These are phyloP conservation scores for Drosophila grimshawi DNA, from an alignment of 1,140 invertebrate genomes.

Conservation along the genomic window DNA sequence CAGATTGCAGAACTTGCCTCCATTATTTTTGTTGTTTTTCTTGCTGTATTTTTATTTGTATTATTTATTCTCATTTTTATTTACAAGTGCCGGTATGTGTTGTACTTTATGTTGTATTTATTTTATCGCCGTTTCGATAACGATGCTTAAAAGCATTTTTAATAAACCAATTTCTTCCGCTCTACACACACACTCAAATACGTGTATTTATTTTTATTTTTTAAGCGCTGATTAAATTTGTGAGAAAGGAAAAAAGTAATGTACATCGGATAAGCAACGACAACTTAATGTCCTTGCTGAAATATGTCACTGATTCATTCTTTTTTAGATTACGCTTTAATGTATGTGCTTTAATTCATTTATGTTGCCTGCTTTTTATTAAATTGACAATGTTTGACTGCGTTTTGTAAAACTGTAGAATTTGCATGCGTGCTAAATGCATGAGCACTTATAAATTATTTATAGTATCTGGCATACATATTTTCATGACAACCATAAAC, in stretches of 20 bases:
- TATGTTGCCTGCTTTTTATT: not conserved
- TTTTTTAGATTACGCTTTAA: slow-evolving; percentile 14
- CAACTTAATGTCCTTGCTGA: slow-evolving; percentile 19
- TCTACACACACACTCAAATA: not conserved
- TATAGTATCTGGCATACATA: not conserved
- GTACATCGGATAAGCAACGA: slow-evolving; percentile 20
- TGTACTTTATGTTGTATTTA: slow-evolving; percentile 44
- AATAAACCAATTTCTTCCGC: slow-evolving; percentile 52
- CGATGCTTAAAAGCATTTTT: slow-evolving; percentile 46
- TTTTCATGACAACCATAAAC: not conserved
- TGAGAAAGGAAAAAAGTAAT: slow-evolving; percentile 12
- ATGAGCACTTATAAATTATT: not conserved
- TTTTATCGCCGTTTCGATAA: slow-evolving; percentile 47
- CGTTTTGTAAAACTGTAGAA: not conserved
- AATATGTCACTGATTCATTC: not conserved
- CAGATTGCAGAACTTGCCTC: slow-evolving; percentile 1
- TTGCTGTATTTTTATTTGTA: slow-evolving; percentile 11
- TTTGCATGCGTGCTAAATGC: not conserved
- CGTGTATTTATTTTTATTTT: not conserved
- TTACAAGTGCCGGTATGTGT: slow-evolving; percentile 16
- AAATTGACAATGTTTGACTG: not conserved
- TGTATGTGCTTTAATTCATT: slow-evolving; percentile 8
- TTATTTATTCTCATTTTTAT: slow-evolving; percentile 31
- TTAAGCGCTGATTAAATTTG: slow-evolving; percentile 10
- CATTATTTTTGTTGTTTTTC: not conserved